Evolutionary conservation across 2,888 invertebrate species (phyloP).

Genomic region (Tanypteryx hageni): DNA sequence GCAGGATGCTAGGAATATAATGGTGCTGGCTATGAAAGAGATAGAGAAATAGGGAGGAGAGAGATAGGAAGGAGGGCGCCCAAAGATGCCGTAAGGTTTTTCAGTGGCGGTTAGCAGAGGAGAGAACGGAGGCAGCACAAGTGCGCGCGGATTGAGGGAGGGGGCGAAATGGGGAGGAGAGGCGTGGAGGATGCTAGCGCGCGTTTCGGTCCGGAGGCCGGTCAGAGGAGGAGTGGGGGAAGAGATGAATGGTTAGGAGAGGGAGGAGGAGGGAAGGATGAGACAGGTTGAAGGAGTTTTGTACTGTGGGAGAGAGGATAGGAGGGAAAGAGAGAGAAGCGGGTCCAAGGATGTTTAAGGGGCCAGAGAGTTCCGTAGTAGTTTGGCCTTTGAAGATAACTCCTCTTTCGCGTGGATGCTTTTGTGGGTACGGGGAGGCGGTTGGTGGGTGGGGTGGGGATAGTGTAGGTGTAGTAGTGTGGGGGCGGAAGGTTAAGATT

Average conservation of each 20-base stretch:
- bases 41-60: not conserved
- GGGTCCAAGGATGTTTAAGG: conserved; percentile 31
- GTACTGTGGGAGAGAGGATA: not conserved
- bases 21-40: not conserved
- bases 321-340: not conserved
- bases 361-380: conserved; percentile 47
- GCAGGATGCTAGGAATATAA: not conserved
- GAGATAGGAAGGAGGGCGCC: no score
- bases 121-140: not conserved
- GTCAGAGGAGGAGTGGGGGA: not conserved
- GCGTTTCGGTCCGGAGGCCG: not conserved
- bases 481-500: conserved; percentile 42
- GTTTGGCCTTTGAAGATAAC: conserved; percentile 60
- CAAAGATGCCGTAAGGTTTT: not conserved
- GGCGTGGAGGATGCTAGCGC: not conserved
- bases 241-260: not conserved
- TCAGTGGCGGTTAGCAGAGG: not conserved
- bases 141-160: not conserved
- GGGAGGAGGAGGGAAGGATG: not conserved
- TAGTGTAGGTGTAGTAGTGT: not conserved
- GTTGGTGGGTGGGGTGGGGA: not conserved
- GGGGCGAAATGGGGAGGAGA: not conserved
- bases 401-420: conserved; percentile 49
- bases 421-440: conserved; percentile 38
- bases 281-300: not conserved